These are phyloP conservation scores for Ptychodera flava DNA, from an alignment of 35 echinoderm and acorn worm genomes.

Conservation along the genomic window DNA sequence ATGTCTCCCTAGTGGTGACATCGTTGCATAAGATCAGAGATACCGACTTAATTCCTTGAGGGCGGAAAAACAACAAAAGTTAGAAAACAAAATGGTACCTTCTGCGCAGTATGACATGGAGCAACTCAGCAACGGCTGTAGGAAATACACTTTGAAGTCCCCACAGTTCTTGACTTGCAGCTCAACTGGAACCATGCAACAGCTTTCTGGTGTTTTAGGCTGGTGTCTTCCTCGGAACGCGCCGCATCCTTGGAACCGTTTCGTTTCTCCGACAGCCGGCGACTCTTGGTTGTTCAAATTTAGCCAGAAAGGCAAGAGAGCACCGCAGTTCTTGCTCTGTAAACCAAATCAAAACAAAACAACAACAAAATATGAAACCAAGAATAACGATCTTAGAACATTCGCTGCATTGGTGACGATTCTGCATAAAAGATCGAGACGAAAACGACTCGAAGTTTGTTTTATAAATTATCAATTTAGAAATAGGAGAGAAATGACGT, in stretches of 20 bases:
- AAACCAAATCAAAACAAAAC: not conserved
- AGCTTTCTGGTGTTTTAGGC: constrained; percentile 6
- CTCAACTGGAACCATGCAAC: constrained; percentile 74
- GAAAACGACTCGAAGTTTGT: no score
- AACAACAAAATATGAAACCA: no score
- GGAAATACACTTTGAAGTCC: constrained; percentile 88
- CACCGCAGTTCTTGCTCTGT: constrained; percentile 81
- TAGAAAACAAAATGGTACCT: constrained; percentile 47
- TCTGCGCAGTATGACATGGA: constrained; percentile 84
- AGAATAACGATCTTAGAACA: no score
- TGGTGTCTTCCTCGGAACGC: constrained; percentile 36
- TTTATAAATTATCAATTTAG: no score
- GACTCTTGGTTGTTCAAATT: constrained; percentile 54
- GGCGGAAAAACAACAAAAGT: no score
- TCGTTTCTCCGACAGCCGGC: constrained; percentile 60
- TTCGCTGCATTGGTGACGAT: no score
- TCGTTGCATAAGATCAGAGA: no score
- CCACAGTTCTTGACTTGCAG: constrained; percentile 86
- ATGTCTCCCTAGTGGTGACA: no score
- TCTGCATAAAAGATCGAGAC: no score
- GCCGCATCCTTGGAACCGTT: constrained; percentile 45
- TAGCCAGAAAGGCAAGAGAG: constrained; percentile 83
- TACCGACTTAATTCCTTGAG: no score
- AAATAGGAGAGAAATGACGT: no score
- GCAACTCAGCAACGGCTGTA: constrained; percentile 64